phyloP scores from a whole-genome alignment of 1,140 invertebrate genomes.

The Magallana angulata region DNA sequence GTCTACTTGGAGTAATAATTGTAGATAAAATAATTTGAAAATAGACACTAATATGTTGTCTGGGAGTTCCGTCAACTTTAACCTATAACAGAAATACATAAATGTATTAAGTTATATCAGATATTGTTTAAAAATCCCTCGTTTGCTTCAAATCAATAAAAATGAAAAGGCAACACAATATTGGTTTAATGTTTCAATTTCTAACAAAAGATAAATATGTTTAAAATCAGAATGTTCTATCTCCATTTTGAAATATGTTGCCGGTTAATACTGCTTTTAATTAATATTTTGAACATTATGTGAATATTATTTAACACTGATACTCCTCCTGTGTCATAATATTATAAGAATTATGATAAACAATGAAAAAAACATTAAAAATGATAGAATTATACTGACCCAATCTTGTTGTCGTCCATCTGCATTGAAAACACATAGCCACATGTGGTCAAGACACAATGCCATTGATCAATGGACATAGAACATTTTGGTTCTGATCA shows the following conservation, averaged over 20 bases:
- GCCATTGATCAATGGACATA: not conserved
- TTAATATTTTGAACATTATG: too few relatives aligned
- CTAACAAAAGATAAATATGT: too few relatives aligned
- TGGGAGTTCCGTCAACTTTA: not conserved
- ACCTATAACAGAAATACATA: not conserved
- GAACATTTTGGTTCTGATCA: not conserved
- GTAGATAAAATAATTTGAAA: not conserved
- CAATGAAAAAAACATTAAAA: not conserved
- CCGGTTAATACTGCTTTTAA: too few relatives aligned
- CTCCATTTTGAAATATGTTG: too few relatives aligned
- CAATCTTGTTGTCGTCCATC: not conserved
- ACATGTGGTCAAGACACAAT: not conserved
- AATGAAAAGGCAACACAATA: too few relatives aligned
- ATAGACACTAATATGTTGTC: not conserved
- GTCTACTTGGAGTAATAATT: not conserved
- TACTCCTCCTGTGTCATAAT: too few relatives aligned
- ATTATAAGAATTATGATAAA: too few relatives aligned
- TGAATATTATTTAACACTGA: too few relatives aligned
- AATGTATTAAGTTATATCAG: not conserved
- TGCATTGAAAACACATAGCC: not conserved
- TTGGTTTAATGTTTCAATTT: too few relatives aligned
- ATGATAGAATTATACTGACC: not conserved
- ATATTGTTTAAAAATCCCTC: too few relatives aligned
- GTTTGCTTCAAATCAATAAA: too few relatives aligned
- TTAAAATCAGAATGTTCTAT: too few relatives aligned